Evolutionary conservation across 2,888 invertebrate species (phyloP).

Genomic region (Drosophila prolongata): DNA sequence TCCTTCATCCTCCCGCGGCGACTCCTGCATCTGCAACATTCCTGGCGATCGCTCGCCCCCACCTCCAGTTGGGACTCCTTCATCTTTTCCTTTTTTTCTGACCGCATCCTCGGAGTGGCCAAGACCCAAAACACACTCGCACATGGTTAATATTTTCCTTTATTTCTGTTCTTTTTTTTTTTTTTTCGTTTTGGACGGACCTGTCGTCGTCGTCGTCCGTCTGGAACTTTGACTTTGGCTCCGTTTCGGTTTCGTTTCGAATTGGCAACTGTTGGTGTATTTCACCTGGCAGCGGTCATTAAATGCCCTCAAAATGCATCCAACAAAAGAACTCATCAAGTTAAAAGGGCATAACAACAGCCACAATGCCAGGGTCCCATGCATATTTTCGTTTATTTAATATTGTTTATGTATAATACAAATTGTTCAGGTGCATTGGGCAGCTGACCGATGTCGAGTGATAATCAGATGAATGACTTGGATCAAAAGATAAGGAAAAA

Average conservation of each 20-base stretch:
- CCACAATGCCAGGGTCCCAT: conserved; percentile 14
- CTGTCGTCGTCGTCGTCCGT: conserved; percentile 54
- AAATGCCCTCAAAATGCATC: conserved; percentile 76
- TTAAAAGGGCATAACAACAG: conserved; percentile 35
- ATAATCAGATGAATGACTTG: conserved; percentile 20
- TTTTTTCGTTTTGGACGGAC: conserved; percentile 39
- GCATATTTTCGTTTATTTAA: conserved; percentile 57
- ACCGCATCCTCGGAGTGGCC: conserved; percentile 53
- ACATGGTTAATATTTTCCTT: conserved; percentile 68
- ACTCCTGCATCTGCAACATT: conserved; percentile 64
- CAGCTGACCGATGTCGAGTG: conserved; percentile 24
- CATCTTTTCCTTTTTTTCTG: conserved; percentile 14
- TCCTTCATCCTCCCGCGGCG: conserved; percentile 35
- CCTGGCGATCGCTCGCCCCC: conserved; percentile 70
- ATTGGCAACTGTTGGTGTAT: conserved; percentile 73
- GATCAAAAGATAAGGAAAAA: conserved; percentile 4
- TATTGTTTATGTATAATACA: conserved; percentile 66
- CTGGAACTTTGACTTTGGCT: conserved; percentile 39
- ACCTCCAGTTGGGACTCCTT: conserved; percentile 49
- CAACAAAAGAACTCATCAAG: conserved; percentile 55
- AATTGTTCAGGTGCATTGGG: conserved; percentile 55
- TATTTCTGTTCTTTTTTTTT: conserved; percentile 30
- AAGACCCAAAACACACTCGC: conserved; percentile 33
- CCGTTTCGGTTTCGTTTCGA: conserved; percentile 49
- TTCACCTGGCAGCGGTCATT: conserved; percentile 81